Base-by-base conservation (phyloP, 2,888 invertebrate species). In the Gibbula magus region DNA sequence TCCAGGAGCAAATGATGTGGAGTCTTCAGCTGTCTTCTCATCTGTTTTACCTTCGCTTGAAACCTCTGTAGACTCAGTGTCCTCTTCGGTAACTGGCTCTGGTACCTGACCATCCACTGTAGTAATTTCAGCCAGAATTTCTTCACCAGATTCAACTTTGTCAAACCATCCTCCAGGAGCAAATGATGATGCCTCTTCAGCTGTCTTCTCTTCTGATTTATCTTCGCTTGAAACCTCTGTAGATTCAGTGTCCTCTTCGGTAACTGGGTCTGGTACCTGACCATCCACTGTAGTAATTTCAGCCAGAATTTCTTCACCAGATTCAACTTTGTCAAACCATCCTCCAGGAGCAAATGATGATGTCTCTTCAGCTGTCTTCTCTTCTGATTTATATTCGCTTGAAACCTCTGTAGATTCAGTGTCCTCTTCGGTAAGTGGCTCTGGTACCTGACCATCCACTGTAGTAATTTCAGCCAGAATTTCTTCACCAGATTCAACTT, bases 21-120 rank as follows among this genome's bases (percentile, higher is more conserved):
- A 52, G 22, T 78, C 67, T 78, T 53, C 53, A 56, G 76, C 54
- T 2, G 76, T 32, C 54, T 53, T 54, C 35, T 76, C 76, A 20
- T 29, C 76, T 61, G 22, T 2, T 61, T 22, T 20, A 8, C 22
- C n/a, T 61, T 61, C 61, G 16, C 25, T 61, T 22, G 22, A 22
- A 61, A 29, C 22, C 22, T 20, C 29, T 22, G 61, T 61, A 4
- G 22, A 29, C 8, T 61, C 61, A 61, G 61, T 13, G 22, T 61
- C 61, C 22, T 61, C 61, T 61, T 61, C 61, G 16, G 61, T 61
- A 29, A 61, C 61, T 61, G 61, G 61, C 29, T 61, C 25, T 22
- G 61, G 61, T 20, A 61, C 61, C 29, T 61, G 61, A 29, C 61
- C 61, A 61, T 61, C 61, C 22, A 61, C 61, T 61, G 61, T 61